Percentiles rank a stretch among this genome's conserved stretches.
These are phyloP conservation scores for Nanorana parkeri DNA, from an alignment of 2,113 vertebrate genomes.

Conservation along the genomic window DNA sequence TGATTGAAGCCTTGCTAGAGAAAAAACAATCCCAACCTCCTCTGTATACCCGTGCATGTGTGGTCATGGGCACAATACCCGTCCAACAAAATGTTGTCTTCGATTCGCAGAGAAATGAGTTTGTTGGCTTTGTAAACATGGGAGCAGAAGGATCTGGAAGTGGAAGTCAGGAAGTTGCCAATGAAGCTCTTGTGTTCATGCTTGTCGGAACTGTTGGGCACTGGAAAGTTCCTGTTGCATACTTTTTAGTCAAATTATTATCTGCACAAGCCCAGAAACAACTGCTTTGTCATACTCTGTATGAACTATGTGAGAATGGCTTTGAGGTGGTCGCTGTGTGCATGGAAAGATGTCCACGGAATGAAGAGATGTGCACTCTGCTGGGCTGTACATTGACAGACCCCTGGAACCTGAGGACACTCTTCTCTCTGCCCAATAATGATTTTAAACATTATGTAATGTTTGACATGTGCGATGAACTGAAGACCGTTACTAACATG, in stretches of 20 bases:
- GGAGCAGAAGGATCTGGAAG: constrained; percentile 43
- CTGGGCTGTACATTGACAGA: constrained; percentile 55
- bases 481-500: constrained; percentile 51
- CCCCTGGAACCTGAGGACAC: constrained; percentile 41
- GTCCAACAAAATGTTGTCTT: constrained; percentile 60
- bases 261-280: constrained; percentile 54
- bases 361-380: constrained; percentile 56
- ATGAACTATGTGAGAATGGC: constrained; percentile 48
- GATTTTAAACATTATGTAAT: constrained; percentile 55
- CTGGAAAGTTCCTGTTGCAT: constrained; percentile 59
- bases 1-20: constrained; percentile 51
- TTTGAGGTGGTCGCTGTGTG: constrained; percentile 47
- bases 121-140: constrained; percentile 60
- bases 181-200: constrained; percentile 57
- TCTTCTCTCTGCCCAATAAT: constrained; percentile 52
- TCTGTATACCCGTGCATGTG: constrained; percentile 38
- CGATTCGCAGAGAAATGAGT: constrained; percentile 45
- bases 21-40: constrained; percentile 16
- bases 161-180: constrained; percentile 49
- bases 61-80: constrained; percentile 58
- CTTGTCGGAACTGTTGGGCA: constrained; percentile 54
- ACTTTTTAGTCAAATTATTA: constrained; percentile 53
- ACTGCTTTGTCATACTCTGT: constrained; percentile 44
- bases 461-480: constrained; percentile 58
- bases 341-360: constrained; percentile 56